Evolutionary conservation across 2,888 invertebrate genomes (phyloP).

Genomic region (Aricia artaxerxes): DNA sequence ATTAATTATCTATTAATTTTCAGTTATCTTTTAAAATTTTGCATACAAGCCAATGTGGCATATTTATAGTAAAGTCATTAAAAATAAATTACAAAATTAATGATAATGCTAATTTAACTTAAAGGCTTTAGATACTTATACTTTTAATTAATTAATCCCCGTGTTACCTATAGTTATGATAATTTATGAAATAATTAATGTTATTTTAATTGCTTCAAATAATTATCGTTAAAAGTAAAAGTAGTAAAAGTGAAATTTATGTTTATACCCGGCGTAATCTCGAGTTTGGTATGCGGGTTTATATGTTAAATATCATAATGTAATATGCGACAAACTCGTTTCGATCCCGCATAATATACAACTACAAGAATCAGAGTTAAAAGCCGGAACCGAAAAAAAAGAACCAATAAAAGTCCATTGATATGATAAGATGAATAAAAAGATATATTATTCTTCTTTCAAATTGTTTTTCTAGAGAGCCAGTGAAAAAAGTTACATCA

Average conservation of each 20-base stretch:
- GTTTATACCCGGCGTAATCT: slow-evolving; percentile 68
- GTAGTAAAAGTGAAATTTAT: slow-evolving; percentile 74
- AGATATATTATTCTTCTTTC: too few relatives aligned
- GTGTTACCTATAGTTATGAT: neutral
- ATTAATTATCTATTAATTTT: too few relatives aligned
- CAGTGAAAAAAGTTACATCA: too few relatives aligned
- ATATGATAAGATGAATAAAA: neutral
- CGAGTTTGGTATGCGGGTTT: slow-evolving; percentile 68
- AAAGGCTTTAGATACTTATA: too few relatives aligned
- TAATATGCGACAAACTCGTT: slow-evolving; percentile 43
- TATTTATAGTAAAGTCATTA: too few relatives aligned
- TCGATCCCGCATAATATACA: slow-evolving; percentile 45
- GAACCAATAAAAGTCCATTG: too few relatives aligned
- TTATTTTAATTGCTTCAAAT: neutral
- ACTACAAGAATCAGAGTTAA: neutral
- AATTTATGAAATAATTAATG: neutral
- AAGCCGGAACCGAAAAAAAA: neutral
- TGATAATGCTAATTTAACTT: neutral
- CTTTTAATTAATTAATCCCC: neutral
- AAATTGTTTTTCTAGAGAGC: too few relatives aligned
- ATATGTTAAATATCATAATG: slow-evolving; percentile 41
- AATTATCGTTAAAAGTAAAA: slow-evolving; percentile 57
- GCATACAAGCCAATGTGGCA: too few relatives aligned
- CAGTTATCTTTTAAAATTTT: too few relatives aligned
- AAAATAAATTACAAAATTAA: neutral